A percentile compares a stretch with the other conserved stretches of the same genome.
These are phyloP conservation scores for Podarcis lilfordi DNA, from an alignment of 2,797 vertebrate species.

Conservation along the genomic window DNA sequence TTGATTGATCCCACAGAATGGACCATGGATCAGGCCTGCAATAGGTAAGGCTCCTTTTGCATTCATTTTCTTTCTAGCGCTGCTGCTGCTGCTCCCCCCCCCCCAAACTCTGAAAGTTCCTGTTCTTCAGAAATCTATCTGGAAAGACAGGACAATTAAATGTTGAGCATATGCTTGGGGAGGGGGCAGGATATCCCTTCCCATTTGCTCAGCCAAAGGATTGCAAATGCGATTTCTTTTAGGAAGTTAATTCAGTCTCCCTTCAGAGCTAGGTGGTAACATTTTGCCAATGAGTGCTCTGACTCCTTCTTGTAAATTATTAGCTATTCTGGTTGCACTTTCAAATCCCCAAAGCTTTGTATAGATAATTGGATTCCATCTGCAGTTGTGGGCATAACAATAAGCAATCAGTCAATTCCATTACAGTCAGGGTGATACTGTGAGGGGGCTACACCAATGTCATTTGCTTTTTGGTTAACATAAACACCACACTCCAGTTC, in stretches of 20 bases:
- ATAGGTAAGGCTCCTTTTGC: background rate
- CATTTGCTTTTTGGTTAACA: constrained; percentile 53
- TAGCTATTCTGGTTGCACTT: constrained; percentile 44
- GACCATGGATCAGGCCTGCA: fast-evolving
- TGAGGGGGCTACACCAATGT: constrained; percentile 19
- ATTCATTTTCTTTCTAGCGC: background rate
- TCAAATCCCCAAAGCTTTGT: constrained; percentile 51
- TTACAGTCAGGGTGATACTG: constrained; percentile 36
- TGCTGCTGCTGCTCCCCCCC: background rate
- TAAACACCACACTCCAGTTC: constrained; percentile 24
- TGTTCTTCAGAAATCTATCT: background rate
- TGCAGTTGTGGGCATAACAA: constrained; percentile 41
- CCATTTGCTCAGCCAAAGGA: constrained; percentile 4
- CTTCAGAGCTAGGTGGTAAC: constrained; percentile 24
- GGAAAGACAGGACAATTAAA: background rate
- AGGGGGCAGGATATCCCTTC: background rate
- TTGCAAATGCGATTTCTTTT: background rate
- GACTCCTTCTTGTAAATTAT: constrained; percentile 31
- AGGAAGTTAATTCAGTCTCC: constrained; percentile 31
- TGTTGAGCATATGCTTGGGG: background rate
- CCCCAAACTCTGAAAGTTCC: background rate
- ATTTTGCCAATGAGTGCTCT: constrained; percentile 39
- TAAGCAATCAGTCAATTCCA: constrained; percentile 58
- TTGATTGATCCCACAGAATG: background rate
- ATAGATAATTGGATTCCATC: constrained; percentile 53